Evolutionary conservation across 2,888 invertebrate genomes (phyloP), one percentile per base, ranked within the genome.

Genomic region (Cantharis rustica): DNA sequence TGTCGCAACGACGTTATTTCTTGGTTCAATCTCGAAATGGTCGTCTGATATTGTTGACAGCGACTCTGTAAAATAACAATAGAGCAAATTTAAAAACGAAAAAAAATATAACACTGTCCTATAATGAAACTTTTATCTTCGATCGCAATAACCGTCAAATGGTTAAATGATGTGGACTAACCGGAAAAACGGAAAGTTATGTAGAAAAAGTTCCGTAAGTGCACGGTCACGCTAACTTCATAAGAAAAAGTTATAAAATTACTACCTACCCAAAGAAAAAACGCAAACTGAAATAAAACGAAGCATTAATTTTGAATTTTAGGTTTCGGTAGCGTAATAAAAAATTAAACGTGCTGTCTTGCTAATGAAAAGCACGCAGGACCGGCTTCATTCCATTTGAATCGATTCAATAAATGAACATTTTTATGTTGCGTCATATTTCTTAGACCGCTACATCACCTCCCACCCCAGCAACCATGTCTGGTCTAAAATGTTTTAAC

Each of bases 41-140:
- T 92, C 82, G 89, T 90, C 86, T 93, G 93, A 87, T 93, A 93
- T 87, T 94, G 94, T 79, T 92, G 92, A 81, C 93, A 92, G 79
- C 93, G 93, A 75, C 92, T 91, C 94, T 93, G 90, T 16, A 86
- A 86, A 66, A 20, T 66, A 66, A 66, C 31, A 71, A 83, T 88
- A n/a, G n/a, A 5, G 7, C 47, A 16, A 17, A 23, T 66, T 23
- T 87, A 81, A 93, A 74, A 31, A 77, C 15, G 10, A 70, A 13
- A 20, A 20, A 69, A 69, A 69, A 31, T 69, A 64, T 72, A 16
- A 20, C n/a, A 17, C 47, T 61, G 72, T 66, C 31, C 20, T 20
- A 68, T 66, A 64, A 68, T 27, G 31, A 17, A n/a, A 26, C 20
- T 72, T 72, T 72, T 64, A 68, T 68, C 68, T 61, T 66, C 68